Conservation (phyloP, 2,113 vertebrate genomes). For the Aplodontia rufa region DNA sequence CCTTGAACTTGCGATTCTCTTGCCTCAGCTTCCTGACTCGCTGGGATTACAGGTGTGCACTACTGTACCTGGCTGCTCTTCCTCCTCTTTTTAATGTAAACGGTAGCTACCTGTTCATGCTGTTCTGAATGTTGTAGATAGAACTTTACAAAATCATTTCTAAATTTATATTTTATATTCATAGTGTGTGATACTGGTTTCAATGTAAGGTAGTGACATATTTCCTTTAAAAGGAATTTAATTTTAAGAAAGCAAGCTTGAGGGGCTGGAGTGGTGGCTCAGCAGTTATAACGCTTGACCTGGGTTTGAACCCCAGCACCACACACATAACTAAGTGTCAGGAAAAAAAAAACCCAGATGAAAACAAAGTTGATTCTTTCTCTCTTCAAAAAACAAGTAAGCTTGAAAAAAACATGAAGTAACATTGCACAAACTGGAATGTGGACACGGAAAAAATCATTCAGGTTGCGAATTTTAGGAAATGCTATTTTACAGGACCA, state of each 20-base stretch:
- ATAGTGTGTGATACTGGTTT: neutral
- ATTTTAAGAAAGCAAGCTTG: neutral
- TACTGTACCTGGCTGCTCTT: neutral
- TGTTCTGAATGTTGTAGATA: neutral
- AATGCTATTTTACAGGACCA: neutral
- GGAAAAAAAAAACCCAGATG: too few species aligned
- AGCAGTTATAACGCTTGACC: too few species aligned
- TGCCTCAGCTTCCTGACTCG: neutral
- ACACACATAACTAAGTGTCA: too few species aligned
- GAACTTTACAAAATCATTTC: neutral
- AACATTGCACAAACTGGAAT: neutral
- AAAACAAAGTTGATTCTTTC: too few species aligned
- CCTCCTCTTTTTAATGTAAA: neutral
- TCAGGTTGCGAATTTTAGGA: neutral
- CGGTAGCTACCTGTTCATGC: neutral
- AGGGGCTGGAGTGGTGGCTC: too few species aligned
- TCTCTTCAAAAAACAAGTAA: too few species aligned
- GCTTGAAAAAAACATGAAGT: conserved; percentile 10
- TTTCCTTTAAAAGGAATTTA: neutral
- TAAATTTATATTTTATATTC: neutral
- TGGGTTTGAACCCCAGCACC: too few species aligned
- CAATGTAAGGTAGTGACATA: neutral
- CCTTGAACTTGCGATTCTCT: neutral
- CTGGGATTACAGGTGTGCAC: neutral
- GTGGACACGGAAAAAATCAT: neutral